Conservation (phyloP, 1,140 invertebrate genomes). For the Brachionus manjavacas region DNA sequence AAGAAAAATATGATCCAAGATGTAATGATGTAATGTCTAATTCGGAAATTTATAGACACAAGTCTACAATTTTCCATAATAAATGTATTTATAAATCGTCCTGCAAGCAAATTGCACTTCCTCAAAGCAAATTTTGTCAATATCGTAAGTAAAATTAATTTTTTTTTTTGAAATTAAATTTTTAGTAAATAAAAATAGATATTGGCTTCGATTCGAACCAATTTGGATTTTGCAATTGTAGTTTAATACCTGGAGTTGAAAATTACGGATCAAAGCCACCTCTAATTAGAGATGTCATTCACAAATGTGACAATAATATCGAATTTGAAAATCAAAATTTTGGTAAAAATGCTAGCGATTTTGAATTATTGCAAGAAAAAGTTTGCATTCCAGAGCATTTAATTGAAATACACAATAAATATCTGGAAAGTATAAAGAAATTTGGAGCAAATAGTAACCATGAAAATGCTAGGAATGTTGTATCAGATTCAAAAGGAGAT, state of each 20-base stretch:
- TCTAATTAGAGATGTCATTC: background rate
- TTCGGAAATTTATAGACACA: background rate
- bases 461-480: background rate
- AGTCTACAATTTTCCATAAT: background rate
- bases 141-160: background rate
- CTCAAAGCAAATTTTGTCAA: background rate
- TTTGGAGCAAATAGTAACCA: background rate
- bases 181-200: background rate
- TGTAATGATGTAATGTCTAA: background rate
- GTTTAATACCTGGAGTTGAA: background rate
- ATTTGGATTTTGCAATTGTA: conserved; percentile 5
- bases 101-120: background rate
- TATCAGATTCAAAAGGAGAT: background rate
- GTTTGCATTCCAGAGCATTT: background rate
- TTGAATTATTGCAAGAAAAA: background rate
- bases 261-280: background rate
- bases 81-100: background rate
- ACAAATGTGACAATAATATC: background rate
- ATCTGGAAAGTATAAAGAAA: background rate
- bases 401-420: background rate
- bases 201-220: background rate
- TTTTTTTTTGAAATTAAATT: background rate
- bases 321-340: background rate
- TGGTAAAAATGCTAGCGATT: background rate
- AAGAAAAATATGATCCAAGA: background rate